Evolutionary conservation across 2,888 invertebrate species (phyloP).

Genomic region (Andrena marginata): DNA sequence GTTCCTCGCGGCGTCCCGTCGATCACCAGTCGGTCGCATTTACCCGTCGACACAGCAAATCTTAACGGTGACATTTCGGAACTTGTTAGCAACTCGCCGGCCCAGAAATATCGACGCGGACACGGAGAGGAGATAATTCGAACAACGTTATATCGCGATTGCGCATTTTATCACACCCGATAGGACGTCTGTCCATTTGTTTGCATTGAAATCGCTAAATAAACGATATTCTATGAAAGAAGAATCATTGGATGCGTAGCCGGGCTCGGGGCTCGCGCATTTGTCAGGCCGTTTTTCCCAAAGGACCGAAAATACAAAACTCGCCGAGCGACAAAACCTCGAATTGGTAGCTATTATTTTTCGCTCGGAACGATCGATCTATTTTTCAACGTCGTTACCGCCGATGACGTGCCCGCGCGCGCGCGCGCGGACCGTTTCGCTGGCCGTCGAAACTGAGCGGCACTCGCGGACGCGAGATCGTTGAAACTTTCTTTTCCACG

Average conservation of each 20-base stretch:
- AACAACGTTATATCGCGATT: not conserved
- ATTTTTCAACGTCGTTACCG: conserved; percentile 19
- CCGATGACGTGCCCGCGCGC: not conserved
- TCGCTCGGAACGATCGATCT: conserved; percentile 30
- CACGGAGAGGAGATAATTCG: not conserved
- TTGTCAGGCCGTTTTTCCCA: conserved; percentile 43
- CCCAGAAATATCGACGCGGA: not conserved
- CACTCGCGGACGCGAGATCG: not conserved
- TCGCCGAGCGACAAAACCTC: conserved; percentile 36
- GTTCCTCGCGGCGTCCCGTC: not conserved
- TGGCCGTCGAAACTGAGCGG: not conserved
- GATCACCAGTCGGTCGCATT: not conserved
- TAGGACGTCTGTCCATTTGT: conserved; percentile 33
- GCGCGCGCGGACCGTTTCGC: not conserved
- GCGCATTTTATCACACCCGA: conserved; percentile 19
- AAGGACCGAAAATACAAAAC: conserved; percentile 29
- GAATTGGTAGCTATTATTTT: conserved; percentile 42
- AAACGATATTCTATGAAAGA: conserved; percentile 58
- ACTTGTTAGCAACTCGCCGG: not conserved
- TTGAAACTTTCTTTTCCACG: not conserved
- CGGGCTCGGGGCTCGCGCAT: conserved; percentile 22
- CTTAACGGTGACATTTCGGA: not conserved
- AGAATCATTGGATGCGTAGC: conserved; percentile 43
- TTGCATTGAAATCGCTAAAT: conserved; percentile 41
- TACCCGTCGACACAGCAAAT: not conserved